phyloP scores from a whole-genome alignment of 1,140 invertebrate species.

The Elysia chlorotica region DNA sequence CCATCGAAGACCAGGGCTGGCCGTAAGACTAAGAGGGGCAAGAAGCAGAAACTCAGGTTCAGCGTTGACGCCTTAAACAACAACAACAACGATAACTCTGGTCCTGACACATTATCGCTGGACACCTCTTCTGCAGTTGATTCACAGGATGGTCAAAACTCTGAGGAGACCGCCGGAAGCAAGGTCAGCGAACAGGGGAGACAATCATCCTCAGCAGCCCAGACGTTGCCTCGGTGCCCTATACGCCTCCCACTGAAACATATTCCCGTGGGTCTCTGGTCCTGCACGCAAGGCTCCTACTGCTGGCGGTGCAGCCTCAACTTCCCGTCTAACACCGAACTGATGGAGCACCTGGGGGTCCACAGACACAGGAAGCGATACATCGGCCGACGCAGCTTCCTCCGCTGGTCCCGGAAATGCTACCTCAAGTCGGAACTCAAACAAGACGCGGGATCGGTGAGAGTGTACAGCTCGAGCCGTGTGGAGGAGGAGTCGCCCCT shows the following conservation, averaged over 20 bases:
- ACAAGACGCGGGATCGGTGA: no score
- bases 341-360: neutral
- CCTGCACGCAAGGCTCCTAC: neutral
- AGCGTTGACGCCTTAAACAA: no score
- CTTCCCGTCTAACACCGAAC: neutral
- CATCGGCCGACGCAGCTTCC: neutral
- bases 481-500: neutral
- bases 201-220: neutral
- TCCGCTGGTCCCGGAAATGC: neutral
- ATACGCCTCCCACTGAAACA: no score
- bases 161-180: neutral
- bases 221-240: neutral
- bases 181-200: neutral
- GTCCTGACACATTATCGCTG: neutral
- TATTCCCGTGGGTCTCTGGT: neutral
- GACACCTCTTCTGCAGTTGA: neutral
- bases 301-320: conserved; percentile 13
- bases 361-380: neutral
- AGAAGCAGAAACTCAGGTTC: no score
- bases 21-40: neutral
- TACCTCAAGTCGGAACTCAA: neutral
- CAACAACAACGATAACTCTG: neutral
- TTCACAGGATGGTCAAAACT: no score
- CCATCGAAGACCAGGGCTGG: neutral
- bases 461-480: neutral